These are phyloP conservation scores for Hypothenemus hampei DNA, from an alignment of 1,140 invertebrate species.

Conservation along the genomic window DNA sequence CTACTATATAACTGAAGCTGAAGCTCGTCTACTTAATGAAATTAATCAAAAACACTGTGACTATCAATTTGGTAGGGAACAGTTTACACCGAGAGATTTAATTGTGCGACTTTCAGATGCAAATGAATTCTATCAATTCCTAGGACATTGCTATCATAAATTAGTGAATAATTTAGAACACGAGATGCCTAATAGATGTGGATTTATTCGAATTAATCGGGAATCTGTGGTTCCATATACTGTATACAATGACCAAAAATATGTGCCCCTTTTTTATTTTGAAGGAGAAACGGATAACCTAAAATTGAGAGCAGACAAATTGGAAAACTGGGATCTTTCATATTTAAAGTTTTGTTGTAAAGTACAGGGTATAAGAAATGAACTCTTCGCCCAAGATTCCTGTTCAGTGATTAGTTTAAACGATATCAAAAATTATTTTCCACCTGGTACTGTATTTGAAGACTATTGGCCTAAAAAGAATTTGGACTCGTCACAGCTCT, in stretches of 20 bases:
- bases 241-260: slow-evolving; percentile 73
- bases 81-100: slow-evolving; percentile 85
- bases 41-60: slow-evolving; percentile 92
- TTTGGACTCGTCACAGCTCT: slow-evolving; percentile 67
- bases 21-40: slow-evolving; percentile 86
- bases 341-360: slow-evolving; percentile 93
- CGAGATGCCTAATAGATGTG: slow-evolving; percentile 74
- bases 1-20: slow-evolving; percentile 88
- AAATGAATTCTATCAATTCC: slow-evolving; percentile 84
- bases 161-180: slow-evolving; percentile 59
- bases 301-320: slow-evolving; percentile 75
- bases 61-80: slow-evolving; percentile 79
- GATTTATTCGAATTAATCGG: slow-evolving; percentile 90
- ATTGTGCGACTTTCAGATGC: slow-evolving; percentile 84
- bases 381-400: slow-evolving; percentile 83
- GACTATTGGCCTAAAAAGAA: slow-evolving; percentile 89
- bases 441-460: slow-evolving; percentile 80
- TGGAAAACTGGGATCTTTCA: slow-evolving; percentile 86
- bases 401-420: slow-evolving; percentile 83
- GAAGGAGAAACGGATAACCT: slow-evolving; percentile 88
- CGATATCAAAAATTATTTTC: slow-evolving; percentile 87
- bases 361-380: slow-evolving; percentile 86
- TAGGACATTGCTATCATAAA: slow-evolving; percentile 83
- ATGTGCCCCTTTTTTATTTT: slow-evolving; percentile 91
- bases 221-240: slow-evolving; percentile 92